Percentiles rank a stretch among this genome's conserved stretches.
These are phyloP conservation scores for Heliconius hortense DNA, from an alignment of 2,888 invertebrate genomes.

Conservation along the genomic window DNA sequence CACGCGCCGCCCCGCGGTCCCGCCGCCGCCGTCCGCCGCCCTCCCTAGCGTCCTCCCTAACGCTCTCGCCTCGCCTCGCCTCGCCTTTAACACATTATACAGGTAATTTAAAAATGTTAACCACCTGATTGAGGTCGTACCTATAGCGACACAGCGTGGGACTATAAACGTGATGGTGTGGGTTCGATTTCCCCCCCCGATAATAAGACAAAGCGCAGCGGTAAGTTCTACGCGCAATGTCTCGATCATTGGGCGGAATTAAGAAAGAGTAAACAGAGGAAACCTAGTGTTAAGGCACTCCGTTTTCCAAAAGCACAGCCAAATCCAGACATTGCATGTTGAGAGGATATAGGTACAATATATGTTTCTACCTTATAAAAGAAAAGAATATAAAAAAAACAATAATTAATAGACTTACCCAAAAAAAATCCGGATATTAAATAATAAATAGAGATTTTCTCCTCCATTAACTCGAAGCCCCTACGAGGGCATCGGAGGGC, in stretches of 20 bases:
- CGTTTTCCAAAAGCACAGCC: background rate
- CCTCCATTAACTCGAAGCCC: background rate
- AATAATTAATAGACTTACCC: background rate
- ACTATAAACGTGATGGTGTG: background rate
- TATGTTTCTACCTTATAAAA: background rate
- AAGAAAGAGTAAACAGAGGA: too few species aligned
- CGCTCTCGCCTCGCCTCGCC: background rate
- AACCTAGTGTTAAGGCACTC: background rate
- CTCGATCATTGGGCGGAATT: background rate
- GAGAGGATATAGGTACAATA: too few species aligned
- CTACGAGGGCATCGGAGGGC: slow-evolving; percentile 19
- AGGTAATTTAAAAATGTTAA: background rate
- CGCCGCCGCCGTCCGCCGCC: background rate
- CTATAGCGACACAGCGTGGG: background rate
- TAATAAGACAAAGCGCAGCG: background rate
- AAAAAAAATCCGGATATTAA: background rate
- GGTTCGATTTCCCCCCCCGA: background rate
- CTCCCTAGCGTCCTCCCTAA: background rate
- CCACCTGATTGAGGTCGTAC: background rate
- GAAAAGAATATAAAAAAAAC: background rate
- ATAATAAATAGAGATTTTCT: slow-evolving; percentile 14
- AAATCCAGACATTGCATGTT: too few species aligned
- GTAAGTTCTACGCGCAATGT: background rate
- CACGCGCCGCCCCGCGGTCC: slow-evolving; percentile 31
- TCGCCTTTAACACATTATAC: background rate